These are phyloP conservation scores for Eupithecia dodoneata DNA, from an alignment of 2,888 invertebrate genomes.

Conservation along the genomic window DNA sequence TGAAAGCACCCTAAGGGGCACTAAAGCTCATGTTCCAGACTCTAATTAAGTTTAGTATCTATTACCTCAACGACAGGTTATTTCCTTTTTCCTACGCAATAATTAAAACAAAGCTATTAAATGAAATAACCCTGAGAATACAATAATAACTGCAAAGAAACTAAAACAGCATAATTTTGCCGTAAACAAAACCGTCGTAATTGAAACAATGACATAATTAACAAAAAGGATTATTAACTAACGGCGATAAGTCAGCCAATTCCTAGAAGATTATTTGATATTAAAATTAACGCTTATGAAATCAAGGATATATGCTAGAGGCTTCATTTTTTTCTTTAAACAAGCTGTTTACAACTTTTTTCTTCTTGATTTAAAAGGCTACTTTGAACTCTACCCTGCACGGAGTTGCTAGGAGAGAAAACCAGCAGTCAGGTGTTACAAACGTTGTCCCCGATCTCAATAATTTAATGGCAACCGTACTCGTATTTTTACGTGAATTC, in stretches of 20 bases:
- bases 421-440: conserved; percentile 17
- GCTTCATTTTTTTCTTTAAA: no score
- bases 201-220: neutral
- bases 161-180: neutral
- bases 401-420: neutral
- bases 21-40: neutral
- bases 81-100: neutral
- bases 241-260: neutral
- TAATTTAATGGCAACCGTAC: conserved; percentile 47
- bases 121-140: neutral
- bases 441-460: conserved; percentile 33
- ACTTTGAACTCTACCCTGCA: no score
- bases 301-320: no score
- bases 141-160: neutral
- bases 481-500: conserved; percentile 53
- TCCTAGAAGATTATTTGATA: neutral
- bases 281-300: no score
- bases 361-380: no score
- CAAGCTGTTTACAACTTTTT: no score
- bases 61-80: conserved; percentile 1
- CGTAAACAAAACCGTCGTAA: neutral
- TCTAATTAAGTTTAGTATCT: conserved; percentile 4
- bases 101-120: neutral
- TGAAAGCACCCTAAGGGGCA: neutral
- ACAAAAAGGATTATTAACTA: neutral